Conservation (phyloP, 2,113 vertebrate species). For the Brevimyrus niger region DNA sequence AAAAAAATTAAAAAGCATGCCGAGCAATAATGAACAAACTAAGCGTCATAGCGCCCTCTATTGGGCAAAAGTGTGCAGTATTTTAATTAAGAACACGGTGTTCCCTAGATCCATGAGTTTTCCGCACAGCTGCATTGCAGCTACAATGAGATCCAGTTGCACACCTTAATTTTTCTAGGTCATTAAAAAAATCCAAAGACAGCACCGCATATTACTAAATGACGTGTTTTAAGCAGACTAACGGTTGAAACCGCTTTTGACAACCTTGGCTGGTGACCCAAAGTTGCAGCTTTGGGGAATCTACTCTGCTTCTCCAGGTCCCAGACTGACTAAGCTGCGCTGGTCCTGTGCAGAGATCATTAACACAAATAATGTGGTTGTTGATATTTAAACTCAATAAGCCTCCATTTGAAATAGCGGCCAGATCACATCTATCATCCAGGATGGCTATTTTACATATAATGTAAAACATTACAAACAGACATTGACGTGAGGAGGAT, state of each 20-base stretch:
- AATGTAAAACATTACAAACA: too few relatives aligned
- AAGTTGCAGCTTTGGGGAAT: not conserved
- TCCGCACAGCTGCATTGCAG: not conserved
- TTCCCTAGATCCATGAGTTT: not conserved
- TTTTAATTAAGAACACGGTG: not conserved
- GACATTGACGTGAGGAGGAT: not conserved
- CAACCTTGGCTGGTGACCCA: not conserved
- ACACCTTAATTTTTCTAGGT: not conserved
- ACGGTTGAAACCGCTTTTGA: not conserved
- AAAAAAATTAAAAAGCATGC: not conserved
- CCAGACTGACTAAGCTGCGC: not conserved
- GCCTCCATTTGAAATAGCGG: not conserved
- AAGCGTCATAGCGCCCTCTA: not conserved
- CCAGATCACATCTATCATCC: not conserved
- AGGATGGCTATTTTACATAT: not conserved
- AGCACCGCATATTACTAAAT: not conserved
- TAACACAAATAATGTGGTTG: not conserved
- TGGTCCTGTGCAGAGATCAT: not conserved
- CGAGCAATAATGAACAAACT: not conserved
- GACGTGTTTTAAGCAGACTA: not conserved
- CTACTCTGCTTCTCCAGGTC: not conserved
- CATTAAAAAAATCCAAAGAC: not conserved
- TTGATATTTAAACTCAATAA: not conserved
- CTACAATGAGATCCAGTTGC: not conserved
- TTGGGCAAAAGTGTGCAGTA: not conserved